Conservation (phyloP, 2,797 vertebrate species). For the Aldrovandia affinis region DNA sequence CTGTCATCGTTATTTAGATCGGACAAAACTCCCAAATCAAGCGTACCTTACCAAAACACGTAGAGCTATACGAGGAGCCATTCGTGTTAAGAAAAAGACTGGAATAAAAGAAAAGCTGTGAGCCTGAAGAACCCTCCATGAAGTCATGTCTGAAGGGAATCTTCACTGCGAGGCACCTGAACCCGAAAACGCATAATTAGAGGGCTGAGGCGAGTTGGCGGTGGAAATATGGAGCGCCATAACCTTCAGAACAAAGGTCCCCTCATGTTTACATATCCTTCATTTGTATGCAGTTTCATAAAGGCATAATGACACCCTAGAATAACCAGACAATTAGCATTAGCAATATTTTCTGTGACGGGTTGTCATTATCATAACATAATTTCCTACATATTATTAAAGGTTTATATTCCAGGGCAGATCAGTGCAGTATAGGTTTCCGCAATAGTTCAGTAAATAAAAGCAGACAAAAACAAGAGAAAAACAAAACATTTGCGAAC, state of each 20-base stretch:
- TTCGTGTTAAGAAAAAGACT: background rate
- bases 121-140: background rate
- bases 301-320: slow-evolving; percentile 11
- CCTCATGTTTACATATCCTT: background rate
- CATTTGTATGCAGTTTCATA: background rate
- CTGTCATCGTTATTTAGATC: slow-evolving; percentile 4
- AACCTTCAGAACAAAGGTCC: background rate
- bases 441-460: too few relatives aligned
- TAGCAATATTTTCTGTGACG: background rate
- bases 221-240: background rate
- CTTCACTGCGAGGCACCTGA: background rate
- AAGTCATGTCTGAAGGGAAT: background rate
- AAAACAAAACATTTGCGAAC: too few relatives aligned
- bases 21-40: slow-evolving; percentile 11
- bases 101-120: background rate
- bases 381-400: background rate
- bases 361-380: background rate
- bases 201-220: background rate
- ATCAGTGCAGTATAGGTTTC: background rate
- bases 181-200: background rate
- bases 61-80: too few relatives aligned
- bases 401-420: background rate
- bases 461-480: too few relatives aligned
- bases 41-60: background rate
- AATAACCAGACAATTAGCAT: background rate